Conservation (phyloP, 2,797 vertebrate species). For the Poecilia gillii region DNA sequence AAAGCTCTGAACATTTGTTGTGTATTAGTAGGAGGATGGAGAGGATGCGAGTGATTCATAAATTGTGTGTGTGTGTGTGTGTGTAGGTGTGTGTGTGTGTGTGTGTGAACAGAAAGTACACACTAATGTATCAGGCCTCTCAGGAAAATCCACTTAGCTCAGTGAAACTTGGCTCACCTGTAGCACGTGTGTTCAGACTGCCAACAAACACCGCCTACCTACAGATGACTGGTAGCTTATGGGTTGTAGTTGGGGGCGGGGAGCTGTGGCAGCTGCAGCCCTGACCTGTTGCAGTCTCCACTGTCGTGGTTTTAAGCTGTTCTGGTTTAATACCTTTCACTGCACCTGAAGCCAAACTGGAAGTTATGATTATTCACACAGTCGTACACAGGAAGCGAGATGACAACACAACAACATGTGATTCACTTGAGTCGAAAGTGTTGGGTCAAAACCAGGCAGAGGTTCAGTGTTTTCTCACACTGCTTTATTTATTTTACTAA, state of each 20-base stretch:
- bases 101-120: not conserved
- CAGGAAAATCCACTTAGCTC: slow-evolving; percentile 64
- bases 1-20: slow-evolving; percentile 35
- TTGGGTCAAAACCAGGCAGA: not conserved
- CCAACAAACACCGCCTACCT: not conserved
- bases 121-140: slow-evolving; percentile 53
- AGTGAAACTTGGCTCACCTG: slow-evolving; percentile 52
- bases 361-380: not conserved
- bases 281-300: not conserved
- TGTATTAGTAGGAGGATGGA: slow-evolving; percentile 44
- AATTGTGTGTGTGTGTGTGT: slow-evolving; percentile 18
- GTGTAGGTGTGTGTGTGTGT: slow-evolving; percentile 5
- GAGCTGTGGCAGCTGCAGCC: not conserved
- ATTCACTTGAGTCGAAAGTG: not conserved
- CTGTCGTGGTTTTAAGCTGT: not conserved
- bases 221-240: not conserved
- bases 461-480: not conserved
- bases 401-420: not conserved
- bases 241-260: not conserved
- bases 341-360: not conserved
- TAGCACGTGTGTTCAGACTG: not conserved
- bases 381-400: not conserved
- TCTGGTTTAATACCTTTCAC: not conserved
- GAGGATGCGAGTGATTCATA: slow-evolving; percentile 66
- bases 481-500: not conserved